These are phyloP conservation scores for Machimus atricapillus DNA, from an alignment of 2,888 invertebrate species.

Conservation along the genomic window DNA sequence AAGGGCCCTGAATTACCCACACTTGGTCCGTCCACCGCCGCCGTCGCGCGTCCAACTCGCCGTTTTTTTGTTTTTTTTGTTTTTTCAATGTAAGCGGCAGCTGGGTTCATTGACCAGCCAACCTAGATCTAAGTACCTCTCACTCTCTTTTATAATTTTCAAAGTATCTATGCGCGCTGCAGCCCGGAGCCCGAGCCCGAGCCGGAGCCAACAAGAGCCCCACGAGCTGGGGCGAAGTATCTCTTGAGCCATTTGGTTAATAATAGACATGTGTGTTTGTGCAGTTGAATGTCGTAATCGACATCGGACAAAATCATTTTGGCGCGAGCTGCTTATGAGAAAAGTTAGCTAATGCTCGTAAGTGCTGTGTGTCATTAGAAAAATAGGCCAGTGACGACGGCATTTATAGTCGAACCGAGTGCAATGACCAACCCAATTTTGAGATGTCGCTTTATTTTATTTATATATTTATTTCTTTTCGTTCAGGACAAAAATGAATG, in stretches of 20 bases:
- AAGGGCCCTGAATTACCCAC: conserved; percentile 4
- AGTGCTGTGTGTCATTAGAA: conserved; percentile 26
- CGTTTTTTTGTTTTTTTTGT: too few relatives aligned
- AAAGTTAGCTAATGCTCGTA: conserved; percentile 20
- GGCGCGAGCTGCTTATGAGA: conserved; percentile 17
- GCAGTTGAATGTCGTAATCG: conserved; percentile 32
- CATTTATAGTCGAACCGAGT: conserved; percentile 28
- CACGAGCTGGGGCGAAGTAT: not conserved
- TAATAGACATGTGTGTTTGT: conserved; percentile 24
- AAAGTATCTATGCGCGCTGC: not conserved
- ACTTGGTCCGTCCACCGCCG: not conserved
- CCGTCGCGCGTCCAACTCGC: not conserved
- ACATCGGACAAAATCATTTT: conserved; percentile 35
- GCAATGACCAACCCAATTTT: conserved; percentile 38
- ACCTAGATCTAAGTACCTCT: conserved; percentile 38
- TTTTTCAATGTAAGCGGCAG: conserved; percentile 17
- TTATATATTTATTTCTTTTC: not conserved
- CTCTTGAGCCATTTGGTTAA: conserved; percentile 2
- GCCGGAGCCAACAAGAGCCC: not conserved
- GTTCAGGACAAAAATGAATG: not conserved
- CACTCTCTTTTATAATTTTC: conserved; percentile 30
- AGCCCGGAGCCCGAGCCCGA: not conserved
- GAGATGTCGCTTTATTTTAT: not conserved
- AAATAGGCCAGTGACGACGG: conserved; percentile 39
- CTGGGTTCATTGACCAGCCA: conserved; percentile 35